Evolutionary conservation across 2,113 vertebrate genomes (phyloP).

Genomic region (Abramis brama): DNA sequence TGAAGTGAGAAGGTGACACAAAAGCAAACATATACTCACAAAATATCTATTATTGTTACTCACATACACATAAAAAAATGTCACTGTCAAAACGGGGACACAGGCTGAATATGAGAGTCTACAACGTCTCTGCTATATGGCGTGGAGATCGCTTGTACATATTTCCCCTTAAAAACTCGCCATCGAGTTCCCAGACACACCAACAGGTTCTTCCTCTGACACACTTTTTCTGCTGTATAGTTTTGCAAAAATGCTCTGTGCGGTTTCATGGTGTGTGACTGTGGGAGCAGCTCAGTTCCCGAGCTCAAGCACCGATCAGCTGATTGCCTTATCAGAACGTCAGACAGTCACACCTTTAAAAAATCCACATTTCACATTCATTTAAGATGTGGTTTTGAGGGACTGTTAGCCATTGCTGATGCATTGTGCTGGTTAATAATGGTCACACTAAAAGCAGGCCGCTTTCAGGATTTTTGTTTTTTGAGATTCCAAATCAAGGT

Average conservation of each 20-base stretch:
- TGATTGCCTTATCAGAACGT: slow-evolving; percentile 15
- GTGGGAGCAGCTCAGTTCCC: slow-evolving; percentile 13
- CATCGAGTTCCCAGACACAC: slow-evolving; percentile 6
- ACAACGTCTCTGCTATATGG: background rate
- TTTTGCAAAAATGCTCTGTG: background rate
- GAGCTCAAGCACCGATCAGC: background rate
- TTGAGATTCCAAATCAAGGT: background rate
- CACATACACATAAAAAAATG: slow-evolving; percentile 32
- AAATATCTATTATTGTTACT: background rate
- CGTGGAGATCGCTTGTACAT: background rate
- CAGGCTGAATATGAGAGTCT: background rate
- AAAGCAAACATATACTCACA: slow-evolving; percentile 37
- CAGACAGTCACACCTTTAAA: background rate
- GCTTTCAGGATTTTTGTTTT: background rate
- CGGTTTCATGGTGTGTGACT: slow-evolving; percentile 13
- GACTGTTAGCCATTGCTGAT: background rate
- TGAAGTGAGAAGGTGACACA: slow-evolving; percentile 21
- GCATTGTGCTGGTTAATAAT: slow-evolving; percentile 3
- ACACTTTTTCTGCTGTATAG: background rate
- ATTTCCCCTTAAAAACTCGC: background rate
- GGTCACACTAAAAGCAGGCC: background rate
- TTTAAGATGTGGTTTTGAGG: slow-evolving; percentile 27
- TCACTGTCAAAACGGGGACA: slow-evolving; percentile 19
- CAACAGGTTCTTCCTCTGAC: slow-evolving; percentile 9
- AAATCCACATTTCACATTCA: background rate